These are phyloP conservation scores for Dusona sp. DNA, from an alignment of 2,888 invertebrate species.

Conservation along the genomic window DNA sequence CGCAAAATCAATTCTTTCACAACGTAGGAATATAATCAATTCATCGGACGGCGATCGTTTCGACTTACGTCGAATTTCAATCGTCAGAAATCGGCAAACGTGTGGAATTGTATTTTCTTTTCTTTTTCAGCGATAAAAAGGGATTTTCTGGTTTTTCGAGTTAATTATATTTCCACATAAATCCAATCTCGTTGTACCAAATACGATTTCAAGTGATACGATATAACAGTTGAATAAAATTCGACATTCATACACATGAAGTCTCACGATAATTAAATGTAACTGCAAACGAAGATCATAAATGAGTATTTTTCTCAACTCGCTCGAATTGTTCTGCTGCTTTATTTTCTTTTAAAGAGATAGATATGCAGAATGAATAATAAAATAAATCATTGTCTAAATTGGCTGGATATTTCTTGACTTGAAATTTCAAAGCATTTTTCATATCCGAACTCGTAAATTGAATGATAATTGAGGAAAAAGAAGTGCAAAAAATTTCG, in stretches of 20 bases:
- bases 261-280: background rate
- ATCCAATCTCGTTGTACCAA: background rate
- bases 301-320: background rate
- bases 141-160: background rate
- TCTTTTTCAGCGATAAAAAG: background rate
- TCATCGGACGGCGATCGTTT: background rate
- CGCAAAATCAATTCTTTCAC: conserved; percentile 6
- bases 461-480: background rate
- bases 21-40: background rate
- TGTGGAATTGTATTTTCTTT: background rate
- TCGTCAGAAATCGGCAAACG: background rate
- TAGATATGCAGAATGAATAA: no score
- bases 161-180: background rate
- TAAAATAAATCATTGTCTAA: background rate
- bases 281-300: background rate
- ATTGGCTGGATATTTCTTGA: background rate
- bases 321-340: background rate
- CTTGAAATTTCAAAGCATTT: background rate
- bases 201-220: background rate
- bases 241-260: background rate
- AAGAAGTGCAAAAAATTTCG: background rate
- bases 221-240: conserved; percentile 11
- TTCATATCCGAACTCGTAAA: background rate
- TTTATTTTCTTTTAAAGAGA: no score
- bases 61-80: background rate